Percentiles rank a stretch among this genome's conserved stretches.
phyloP scores from a whole-genome alignment of 1,140 invertebrate species.

The Bombyx mandarina region DNA sequence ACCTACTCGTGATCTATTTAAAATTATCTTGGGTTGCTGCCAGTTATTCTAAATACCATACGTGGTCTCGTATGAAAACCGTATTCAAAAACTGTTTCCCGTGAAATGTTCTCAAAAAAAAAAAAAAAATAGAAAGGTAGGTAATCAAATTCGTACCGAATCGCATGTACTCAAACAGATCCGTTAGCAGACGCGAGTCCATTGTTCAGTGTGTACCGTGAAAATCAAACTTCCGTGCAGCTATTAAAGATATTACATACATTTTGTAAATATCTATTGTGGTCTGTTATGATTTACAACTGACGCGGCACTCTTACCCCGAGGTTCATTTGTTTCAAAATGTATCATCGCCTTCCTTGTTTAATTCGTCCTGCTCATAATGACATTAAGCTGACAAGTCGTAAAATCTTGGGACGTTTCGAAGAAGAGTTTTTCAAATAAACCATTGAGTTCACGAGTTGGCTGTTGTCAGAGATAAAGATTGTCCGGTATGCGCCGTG shows the following conservation, averaged over 20 bases:
- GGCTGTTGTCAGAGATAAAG: conserved; percentile 1
- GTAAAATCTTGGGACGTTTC: too few relatives aligned
- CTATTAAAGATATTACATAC: conserved; percentile 26
- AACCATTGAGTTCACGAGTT: too few relatives aligned
- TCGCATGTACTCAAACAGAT: conserved; percentile 18
- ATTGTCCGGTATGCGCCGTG: conserved; percentile 10
- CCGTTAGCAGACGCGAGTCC: conserved; percentile 20
- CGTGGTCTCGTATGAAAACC: conserved; percentile 33
- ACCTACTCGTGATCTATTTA: conserved; percentile 46
- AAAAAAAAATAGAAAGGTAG: conserved; percentile 19
- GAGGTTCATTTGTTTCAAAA: background rate
- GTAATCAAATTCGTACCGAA: conserved; percentile 23
- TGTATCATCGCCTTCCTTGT: too few relatives aligned
- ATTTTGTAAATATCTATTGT: conserved; percentile 24
- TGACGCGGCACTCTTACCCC: conserved; percentile 6
- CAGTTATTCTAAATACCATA: conserved; percentile 49
- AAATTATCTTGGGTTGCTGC: conserved; percentile 36
- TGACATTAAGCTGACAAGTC: too few relatives aligned
- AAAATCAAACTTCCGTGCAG: conserved; percentile 35
- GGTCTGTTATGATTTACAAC: conserved; percentile 15
- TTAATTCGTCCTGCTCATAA: too few relatives aligned
- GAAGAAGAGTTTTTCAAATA: too few relatives aligned
- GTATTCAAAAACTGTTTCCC: conserved; percentile 21
- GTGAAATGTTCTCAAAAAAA: conserved; percentile 13
- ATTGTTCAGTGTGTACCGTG: conserved; percentile 27